Evolutionary conservation across 2,113 vertebrate species (phyloP).

Genomic region (Ophiodon elongatus): DNA sequence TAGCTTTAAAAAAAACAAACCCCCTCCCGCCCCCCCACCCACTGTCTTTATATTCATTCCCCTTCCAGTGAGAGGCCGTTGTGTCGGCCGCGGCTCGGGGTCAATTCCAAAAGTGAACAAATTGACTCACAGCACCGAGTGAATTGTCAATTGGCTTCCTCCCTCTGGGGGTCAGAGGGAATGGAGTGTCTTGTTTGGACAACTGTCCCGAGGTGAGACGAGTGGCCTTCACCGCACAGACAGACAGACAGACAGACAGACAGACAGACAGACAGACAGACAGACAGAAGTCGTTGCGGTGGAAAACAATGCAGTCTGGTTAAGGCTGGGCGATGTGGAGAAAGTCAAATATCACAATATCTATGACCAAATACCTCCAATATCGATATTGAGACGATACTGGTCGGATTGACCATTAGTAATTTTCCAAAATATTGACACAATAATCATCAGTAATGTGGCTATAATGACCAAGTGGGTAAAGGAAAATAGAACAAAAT

Average conservation of each 20-base stretch:
- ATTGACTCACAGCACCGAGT: conserved; percentile 78
- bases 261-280: conserved; percentile 21
- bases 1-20: not conserved
- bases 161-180: conserved; percentile 75
- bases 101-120: conserved; percentile 78
- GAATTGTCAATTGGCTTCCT: conserved; percentile 77
- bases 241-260: not conserved
- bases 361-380: not conserved
- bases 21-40: not conserved
- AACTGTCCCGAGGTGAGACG: conserved; percentile 71
- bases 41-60: conserved; percentile 37
- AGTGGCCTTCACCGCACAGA: conserved; percentile 58
- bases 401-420: not conserved
- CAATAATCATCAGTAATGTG: not conserved
- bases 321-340: not conserved
- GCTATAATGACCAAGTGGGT: not conserved
- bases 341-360: not conserved
- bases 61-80: conserved; percentile 55
- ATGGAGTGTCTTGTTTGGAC: conserved; percentile 80
- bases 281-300: conserved; percentile 33
- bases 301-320: conserved; percentile 63
- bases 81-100: conserved; percentile 70
- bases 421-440: not conserved
- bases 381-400: not conserved
- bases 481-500: not conserved